Base-by-base conservation (phyloP, 2,888 invertebrate genomes). In the Luperina testacea region DNA sequence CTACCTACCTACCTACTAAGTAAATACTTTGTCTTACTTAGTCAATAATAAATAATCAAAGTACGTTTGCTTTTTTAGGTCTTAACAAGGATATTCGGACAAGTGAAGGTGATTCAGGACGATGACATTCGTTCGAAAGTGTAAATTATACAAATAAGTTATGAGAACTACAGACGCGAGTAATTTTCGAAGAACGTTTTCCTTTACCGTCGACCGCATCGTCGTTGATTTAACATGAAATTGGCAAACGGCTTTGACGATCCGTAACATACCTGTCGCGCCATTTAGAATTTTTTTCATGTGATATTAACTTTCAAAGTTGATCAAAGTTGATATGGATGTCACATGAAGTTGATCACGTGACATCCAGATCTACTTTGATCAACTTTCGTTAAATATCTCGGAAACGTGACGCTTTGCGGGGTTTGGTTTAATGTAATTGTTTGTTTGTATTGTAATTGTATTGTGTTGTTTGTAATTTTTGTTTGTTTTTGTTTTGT, bases 51-150 rank as follows among this genome's bases (percentile, higher is more conserved):
- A 83, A 57, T n/a, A 57, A 57, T n/a, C 32, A 13, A 80, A 77
- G 51, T 65, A 78, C 42, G 27, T 67, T 72, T 80, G n/a, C 48
- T 32, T 83, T n/a, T 7, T 42, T 53, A 71, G 38, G 64, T 65
- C 64, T 42, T 57, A 57, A 45, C 51, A 82, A 77, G 32, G 79
- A 79, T 68, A 69, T 83, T 45, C 6, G 68, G 53, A 24, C 73
- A 51, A 59, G 4, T n/a, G 24, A 80, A 84, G 85, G 81, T 84
- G 81, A 82, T 27, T n/a, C 51, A n/a, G 73, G 27, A 13, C 81
- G 48, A 38, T 73, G 81, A 73, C 84, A 24, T 79, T 57, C 15
- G n/a, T 15, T 59, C 27, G 72, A 42, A 65, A 78, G 45, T 64
- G 61, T 48, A 42, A 77, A 48, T 20, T 67, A 71, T 38, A 67